Evolutionary conservation across 2,113 vertebrate genomes (phyloP).

Genomic region (Aviceda subcristata): DNA sequence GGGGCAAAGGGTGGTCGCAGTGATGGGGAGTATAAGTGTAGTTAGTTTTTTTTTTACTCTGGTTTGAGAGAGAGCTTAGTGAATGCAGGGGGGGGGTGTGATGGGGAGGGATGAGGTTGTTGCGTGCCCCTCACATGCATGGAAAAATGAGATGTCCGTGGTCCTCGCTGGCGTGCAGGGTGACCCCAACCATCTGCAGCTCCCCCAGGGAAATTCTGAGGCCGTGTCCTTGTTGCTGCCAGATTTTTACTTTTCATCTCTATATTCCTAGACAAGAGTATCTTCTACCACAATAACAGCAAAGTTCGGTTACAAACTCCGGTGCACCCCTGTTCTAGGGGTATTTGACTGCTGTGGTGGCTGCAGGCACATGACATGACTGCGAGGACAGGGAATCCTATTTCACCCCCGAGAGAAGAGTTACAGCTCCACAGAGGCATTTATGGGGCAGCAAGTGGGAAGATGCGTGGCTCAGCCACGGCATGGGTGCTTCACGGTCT

Average conservation of each 20-base stretch:
- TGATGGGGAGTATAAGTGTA: not conserved
- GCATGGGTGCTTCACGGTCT: fast-evolving
- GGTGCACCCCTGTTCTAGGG: not conserved
- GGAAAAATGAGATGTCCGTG: fast-evolving
- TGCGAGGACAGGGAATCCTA: not conserved
- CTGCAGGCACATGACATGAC: not conserved
- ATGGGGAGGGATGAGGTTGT: not conserved
- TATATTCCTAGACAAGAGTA: not conserved
- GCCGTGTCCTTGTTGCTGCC: not conserved
- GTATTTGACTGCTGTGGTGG: not conserved
- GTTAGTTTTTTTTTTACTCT: not conserved
- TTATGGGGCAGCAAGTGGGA: not conserved
- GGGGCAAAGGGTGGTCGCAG: not conserved
- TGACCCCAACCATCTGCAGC: not conserved
- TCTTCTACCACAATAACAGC: not conserved
- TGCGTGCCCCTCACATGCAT: fast-evolving
- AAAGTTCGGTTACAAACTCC: not conserved
- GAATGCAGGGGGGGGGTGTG: not conserved
- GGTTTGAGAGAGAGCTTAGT: not conserved
- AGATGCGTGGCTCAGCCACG: not conserved
- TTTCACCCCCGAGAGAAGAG: not conserved
- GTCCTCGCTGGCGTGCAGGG: not conserved
- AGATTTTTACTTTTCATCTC: not conserved
- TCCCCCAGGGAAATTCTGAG: not conserved
- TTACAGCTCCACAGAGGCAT: not conserved